A percentile compares a stretch with the other conserved stretches of the same genome.
phyloP scores from a whole-genome alignment of 2,797 vertebrate species.

The Typhlichthys subterraneus region DNA sequence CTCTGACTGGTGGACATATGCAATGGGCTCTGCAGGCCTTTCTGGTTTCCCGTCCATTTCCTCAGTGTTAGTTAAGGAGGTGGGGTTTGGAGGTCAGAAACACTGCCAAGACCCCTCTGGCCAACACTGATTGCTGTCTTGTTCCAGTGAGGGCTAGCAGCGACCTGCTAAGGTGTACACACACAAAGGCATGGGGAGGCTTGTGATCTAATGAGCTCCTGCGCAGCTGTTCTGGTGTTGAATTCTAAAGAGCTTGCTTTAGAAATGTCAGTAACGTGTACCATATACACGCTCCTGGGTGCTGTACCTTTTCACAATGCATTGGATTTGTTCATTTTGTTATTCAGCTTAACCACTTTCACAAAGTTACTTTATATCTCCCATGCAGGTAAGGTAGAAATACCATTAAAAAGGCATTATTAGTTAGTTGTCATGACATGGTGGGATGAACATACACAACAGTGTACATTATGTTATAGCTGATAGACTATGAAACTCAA shows the following conservation, averaged over 20 bases:
- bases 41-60: constrained; percentile 44
- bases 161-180: constrained; percentile 38
- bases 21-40: constrained; percentile 54
- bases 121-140: constrained; percentile 52
- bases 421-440: too few relatives aligned
- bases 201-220: constrained; percentile 51
- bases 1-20: constrained; percentile 50
- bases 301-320: not conserved
- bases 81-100: constrained; percentile 60
- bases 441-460: too few relatives aligned
- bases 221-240: constrained; percentile 7
- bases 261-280: not conserved
- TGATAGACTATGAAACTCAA: not conserved
- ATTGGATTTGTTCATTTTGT: constrained; percentile 1
- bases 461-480: not conserved
- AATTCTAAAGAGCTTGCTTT: not conserved
- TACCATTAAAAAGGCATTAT: not conserved
- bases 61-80: constrained; percentile 58
- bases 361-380: not conserved
- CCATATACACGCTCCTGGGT: not conserved
- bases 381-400: not conserved
- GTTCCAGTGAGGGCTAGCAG: constrained; percentile 38
- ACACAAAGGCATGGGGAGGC: constrained; percentile 34
- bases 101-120: constrained; percentile 31
- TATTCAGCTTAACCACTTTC: not conserved